phyloP scores from a whole-genome alignment of 1,140 invertebrate species.

The Rhysida immarginata region DNA sequence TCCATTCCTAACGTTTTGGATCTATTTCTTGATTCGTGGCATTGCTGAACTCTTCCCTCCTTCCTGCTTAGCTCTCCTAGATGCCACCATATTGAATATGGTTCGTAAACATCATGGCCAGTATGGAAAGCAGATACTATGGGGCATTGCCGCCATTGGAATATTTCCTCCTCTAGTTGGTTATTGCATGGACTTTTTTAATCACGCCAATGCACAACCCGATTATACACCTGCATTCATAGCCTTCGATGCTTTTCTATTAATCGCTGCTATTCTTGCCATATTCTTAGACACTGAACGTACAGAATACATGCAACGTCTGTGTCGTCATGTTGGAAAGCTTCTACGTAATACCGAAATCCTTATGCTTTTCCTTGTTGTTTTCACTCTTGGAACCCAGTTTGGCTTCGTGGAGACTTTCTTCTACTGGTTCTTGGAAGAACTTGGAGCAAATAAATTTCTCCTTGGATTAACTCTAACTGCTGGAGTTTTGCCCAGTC shows the following conservation, averaged over 20 bases:
- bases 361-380: not conserved
- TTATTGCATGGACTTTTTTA: not conserved
- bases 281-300: conserved; percentile 1
- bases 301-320: not conserved
- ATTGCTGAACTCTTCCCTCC: conserved; percentile 55
- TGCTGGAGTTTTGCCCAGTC: conserved; percentile 57
- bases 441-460: conserved; percentile 55
- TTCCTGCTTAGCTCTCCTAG: conserved; percentile 60
- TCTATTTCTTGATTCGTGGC: conserved; percentile 57
- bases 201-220: not conserved
- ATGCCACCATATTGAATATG: conserved; percentile 62
- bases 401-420: conserved; percentile 78
- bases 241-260: conserved; percentile 1
- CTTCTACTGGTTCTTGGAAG: conserved; percentile 68
- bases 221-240: conserved; percentile 8
- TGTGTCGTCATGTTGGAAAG: conserved; percentile 1
- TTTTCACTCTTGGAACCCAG: conserved; percentile 37
- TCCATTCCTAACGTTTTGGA: conserved; percentile 48
- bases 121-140: conserved; percentile 59
- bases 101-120: conserved; percentile 61
- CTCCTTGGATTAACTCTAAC: conserved; percentile 72
- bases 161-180: conserved; percentile 65
- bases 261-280: not conserved
- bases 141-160: conserved; percentile 60
- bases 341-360: conserved; percentile 25